Percentiles rank a stretch among this genome's conserved stretches.
These are phyloP conservation scores for Willowsia nigromaculata DNA, from an alignment of 2,888 invertebrate species.

Conservation along the genomic window DNA sequence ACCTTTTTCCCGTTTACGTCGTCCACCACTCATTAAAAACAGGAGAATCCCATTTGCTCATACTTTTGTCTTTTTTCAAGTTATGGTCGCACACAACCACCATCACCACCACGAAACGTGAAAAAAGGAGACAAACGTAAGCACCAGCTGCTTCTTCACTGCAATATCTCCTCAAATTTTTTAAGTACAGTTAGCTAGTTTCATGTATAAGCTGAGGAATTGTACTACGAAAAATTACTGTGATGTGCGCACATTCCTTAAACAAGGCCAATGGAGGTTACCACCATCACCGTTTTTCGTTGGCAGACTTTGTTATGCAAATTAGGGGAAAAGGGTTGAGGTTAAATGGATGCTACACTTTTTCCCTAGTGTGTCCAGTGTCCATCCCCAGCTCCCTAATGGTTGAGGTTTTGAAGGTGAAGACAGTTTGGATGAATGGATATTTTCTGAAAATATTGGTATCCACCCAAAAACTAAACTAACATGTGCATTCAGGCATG, in stretches of 20 bases:
- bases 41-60: neutral
- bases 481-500: neutral
- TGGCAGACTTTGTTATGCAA: neutral
- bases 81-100: neutral
- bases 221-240: neutral
- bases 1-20: neutral
- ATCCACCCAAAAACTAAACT: constrained; percentile 1
- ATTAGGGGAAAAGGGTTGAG: neutral
- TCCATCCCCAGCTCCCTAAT: neutral
- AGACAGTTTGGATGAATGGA: neutral
- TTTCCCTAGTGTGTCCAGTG: neutral
- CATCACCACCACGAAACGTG: neutral
- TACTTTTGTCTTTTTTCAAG: neutral
- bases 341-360: neutral
- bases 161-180: neutral
- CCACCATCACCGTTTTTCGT: neutral
- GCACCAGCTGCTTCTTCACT: neutral
- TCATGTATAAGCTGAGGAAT: neutral
- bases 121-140: neutral
- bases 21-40: neutral
- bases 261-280: neutral
- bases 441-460: neutral
- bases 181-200: neutral
- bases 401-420: neutral
- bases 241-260: neutral